Evolutionary conservation across 2,797 vertebrate species (phyloP), one percentile per base, ranked within the genome.

Genomic region (Lacerta bilineata): DNA sequence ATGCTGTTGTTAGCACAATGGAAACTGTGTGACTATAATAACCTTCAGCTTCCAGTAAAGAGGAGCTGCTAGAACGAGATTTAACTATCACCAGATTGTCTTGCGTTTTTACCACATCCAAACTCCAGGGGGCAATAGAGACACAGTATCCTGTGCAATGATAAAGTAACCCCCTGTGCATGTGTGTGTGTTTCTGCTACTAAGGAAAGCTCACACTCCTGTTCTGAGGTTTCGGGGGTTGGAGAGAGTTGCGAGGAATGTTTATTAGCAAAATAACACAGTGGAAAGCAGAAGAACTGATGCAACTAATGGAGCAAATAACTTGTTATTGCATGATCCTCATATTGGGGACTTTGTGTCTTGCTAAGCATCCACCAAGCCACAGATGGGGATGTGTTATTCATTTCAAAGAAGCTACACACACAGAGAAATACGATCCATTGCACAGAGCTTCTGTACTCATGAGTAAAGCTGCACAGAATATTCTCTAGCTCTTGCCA

Each of bases 241-340:
- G 23, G 41, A 46, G 23, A 83, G 72, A 83, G 27, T 59, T 55
- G 69, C 59, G 59, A 75, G 66, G 61, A 39, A 68, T 89, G 39
- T 79, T 79, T 72, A 72, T 80, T 61, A 84, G 82, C 50, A 74
- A 74, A 84, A 84, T 64, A 83, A 88, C 66, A 72, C 75, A n/a
- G 64, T n/a, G 74, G 75, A 77, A 84, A 41, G 43, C 74, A 29
- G 36, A n/a, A 41, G 81, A 61, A 17, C 36, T 9, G 25, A 69
- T 55, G 72, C 74, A 69, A 83, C 66, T 77, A 78, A 68, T 78
- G 80, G 27, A 59, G 82, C 36, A 55, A 68, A 43, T 33, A 69
- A 36, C 50, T 39, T 85, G 50, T 39, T 84, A 80, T 61, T 50
- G 68, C 69, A 80, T 5, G 55, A 29, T 55, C 55, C 71, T 15